Evolutionary conservation across 2,888 invertebrate genomes (phyloP), one percentile per base, ranked within the genome.

Genomic region (Micoletzkya japonica): DNA sequence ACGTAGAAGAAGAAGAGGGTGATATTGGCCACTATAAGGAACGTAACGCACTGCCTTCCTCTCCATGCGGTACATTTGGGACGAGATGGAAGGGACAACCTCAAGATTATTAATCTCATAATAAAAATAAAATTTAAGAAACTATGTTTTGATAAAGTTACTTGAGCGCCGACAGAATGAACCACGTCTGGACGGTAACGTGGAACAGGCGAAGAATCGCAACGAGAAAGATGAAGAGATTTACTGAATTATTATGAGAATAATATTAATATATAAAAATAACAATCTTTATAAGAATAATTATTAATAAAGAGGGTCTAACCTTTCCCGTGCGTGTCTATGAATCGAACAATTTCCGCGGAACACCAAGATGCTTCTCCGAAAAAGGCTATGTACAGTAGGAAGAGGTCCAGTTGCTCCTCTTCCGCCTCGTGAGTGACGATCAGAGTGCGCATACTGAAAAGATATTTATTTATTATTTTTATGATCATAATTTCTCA

Each of bases 1-100:
- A 66, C 37, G 20, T 66, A 54, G 56, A 66, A 66, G 52, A 66
- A 66, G 56, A 66, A 66, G 0, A 66, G 56, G 7, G 54, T 66
- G 28, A 56, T 30, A 56, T 66, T 66, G 24, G 56, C 49, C 39
- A 66, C 66, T 17, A 66, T 52, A 34, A 66, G 36, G 39, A 66
- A 66, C 28, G 66, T 66, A 7, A 66, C 66, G 14, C 56, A 66
- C n/a, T 66, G 66, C 10, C 66, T 52, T 24, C 66, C 63, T 24
- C 63, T 30, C 44, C 44, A 32, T 10, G 63, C 63, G 1, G 63
- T 34, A 34, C 44, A 24, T 20, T 63, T 63, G 26, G 63, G 49
- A 4, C 30, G 32, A 2, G 44, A 49, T 1, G 63, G 30, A 7
- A 63, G 32, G 32, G 49, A 49, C 34, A 63, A 26, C 50, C 63